Percentiles rank a stretch among this genome's conserved stretches.
These are phyloP conservation scores for rat (Rattus norvegicus) DNA, from an alignment of 2,113 vertebrate genomes.

Conservation along the genomic window GRCr8 NC_086022.1:58248001-58248500, in stretches of 20 bases:
- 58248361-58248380: conserved; percentile 27
- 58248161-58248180: neutral
- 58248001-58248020: conserved; percentile 40
- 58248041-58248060: conserved; percentile 1
- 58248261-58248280: neutral
- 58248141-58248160: neutral
- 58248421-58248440: conserved; percentile 44
- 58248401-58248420: neutral
- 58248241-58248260: neutral
- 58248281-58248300: neutral
- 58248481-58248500: neutral
- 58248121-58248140: neutral
- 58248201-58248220: conserved; percentile 29
- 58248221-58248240: conserved; percentile 12
- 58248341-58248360: neutral
- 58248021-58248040: neutral
- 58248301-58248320: neutral
- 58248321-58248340: neutral
- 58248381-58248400: neutral
- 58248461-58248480: neutral
- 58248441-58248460: conserved; percentile 15
- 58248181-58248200: conserved; percentile 39
- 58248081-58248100: neutral
- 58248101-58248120: neutral
- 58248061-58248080: neutral